These are phyloP conservation scores for Eolophus roseicapilla DNA, from an alignment of 2,113 vertebrate genomes.

Conservation along the genomic window DNA sequence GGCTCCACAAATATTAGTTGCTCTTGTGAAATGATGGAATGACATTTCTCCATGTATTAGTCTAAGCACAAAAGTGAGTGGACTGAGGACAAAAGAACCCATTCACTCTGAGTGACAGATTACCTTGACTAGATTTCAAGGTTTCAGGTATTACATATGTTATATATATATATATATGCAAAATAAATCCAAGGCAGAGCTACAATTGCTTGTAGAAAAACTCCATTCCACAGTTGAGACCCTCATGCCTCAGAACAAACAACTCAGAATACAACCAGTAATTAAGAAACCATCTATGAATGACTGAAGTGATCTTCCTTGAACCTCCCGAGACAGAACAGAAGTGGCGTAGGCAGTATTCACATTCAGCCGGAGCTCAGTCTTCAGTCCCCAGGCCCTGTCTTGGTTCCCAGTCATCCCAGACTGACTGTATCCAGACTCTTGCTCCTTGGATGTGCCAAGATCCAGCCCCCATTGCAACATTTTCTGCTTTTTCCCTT, in stretches of 20 bases:
- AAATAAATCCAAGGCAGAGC: background rate
- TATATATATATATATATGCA: background rate
- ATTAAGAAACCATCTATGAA: background rate
- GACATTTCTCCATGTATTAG: background rate
- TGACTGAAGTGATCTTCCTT: background rate
- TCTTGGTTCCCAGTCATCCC: background rate
- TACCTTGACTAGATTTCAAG: background rate
- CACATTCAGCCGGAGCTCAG: background rate
- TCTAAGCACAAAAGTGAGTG: background rate
- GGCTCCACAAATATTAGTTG: background rate
- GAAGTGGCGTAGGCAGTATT: background rate
- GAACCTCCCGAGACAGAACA: background rate
- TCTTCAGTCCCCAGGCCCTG: background rate
- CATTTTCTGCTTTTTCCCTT: background rate
- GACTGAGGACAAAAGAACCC: background rate
- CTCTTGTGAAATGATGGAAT: background rate
- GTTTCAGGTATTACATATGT: background rate
- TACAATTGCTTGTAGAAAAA: background rate
- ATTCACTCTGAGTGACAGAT: background rate
- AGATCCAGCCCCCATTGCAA: background rate
- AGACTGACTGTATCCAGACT: background rate
- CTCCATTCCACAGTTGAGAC: accelerated
- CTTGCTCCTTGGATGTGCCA: background rate
- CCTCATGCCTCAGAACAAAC: background rate
- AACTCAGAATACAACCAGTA: background rate